A percentile compares a stretch with the other conserved stretches of the same genome.
Conservation (phyloP, 2,797 vertebrate species). For the Phalloptychus januarius region DNA sequence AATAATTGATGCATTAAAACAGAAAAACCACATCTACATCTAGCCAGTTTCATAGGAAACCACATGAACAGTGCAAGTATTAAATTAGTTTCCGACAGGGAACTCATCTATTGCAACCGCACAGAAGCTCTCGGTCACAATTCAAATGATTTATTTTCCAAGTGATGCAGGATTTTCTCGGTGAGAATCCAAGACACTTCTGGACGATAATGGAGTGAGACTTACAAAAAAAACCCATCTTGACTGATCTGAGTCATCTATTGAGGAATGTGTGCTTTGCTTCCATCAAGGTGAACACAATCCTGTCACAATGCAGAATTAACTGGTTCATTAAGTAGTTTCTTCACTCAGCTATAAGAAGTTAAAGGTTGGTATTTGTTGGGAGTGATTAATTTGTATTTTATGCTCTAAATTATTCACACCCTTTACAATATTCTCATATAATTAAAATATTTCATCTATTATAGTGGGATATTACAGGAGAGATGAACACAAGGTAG, state of each 20-base stretch:
- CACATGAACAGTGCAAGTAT: slow-evolving; percentile 24
- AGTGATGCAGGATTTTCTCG: slow-evolving; percentile 36
- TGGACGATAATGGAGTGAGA: not conserved
- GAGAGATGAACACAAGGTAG: not conserved
- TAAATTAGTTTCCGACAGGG: slow-evolving; percentile 65
- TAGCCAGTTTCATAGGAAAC: slow-evolving; percentile 46
- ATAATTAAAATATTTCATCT: not conserved
- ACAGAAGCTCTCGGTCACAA: slow-evolving; percentile 41
- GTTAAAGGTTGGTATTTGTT: not conserved
- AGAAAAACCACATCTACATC: slow-evolving; percentile 38
- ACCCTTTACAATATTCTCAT: not conserved
- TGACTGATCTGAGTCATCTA: not conserved
- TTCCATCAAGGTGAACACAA: not conserved
- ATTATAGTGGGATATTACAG: not conserved
- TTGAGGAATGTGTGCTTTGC: not conserved
- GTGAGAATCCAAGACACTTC: slow-evolving; percentile 7
- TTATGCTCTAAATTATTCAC: not conserved
- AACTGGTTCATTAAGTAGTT: not conserved
- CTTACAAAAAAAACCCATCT: not conserved
- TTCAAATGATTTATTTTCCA: slow-evolving; percentile 53
- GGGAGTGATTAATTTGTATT: not conserved
- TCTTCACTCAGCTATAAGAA: not conserved
- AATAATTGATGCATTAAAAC: slow-evolving; percentile 37
- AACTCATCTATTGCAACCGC: slow-evolving; percentile 56
- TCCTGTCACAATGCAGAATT: not conserved